Evolutionary conservation across 2,113 vertebrate genomes (phyloP).

Genomic region (Scophthalmus maximus): DNA sequence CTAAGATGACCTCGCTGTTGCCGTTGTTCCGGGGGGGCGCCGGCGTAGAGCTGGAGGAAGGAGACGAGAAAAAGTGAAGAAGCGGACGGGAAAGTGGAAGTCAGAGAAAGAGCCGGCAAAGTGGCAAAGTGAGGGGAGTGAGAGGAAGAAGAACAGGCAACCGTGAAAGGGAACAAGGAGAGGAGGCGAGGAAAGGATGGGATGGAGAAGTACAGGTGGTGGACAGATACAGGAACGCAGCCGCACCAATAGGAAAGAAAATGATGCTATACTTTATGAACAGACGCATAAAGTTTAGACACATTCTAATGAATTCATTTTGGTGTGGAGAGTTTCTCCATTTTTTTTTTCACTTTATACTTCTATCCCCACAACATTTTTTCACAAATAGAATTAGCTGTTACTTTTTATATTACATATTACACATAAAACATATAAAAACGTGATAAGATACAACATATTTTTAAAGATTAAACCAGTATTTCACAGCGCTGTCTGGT

Average conservation of each 20-base stretch:
- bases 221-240: not conserved
- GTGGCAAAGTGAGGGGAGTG: not conserved
- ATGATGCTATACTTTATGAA: too few relatives aligned
- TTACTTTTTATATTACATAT: not conserved
- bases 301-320: too few relatives aligned
- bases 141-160: not conserved
- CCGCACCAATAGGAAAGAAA: not conserved
- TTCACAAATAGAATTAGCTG: not conserved
- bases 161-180: not conserved
- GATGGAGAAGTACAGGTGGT: constrained; percentile 2
- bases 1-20: constrained; percentile 74
- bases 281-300: too few relatives aligned
- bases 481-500: too few relatives aligned
- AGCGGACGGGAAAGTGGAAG: constrained; percentile 7
- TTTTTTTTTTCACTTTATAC: not conserved
- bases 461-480: not conserved
- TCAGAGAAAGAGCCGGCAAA: not conserved
- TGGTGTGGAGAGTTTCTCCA: too few relatives aligned
- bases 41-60: constrained; percentile 47
- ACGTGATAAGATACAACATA: not conserved
- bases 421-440: not conserved
- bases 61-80: constrained; percentile 28
- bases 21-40: constrained; percentile 35
- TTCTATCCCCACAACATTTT: too few relatives aligned
- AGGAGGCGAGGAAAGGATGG: constrained; percentile 10